These are phyloP conservation scores for Eulemur macaco DNA, from an alignment of 2,113 vertebrate species.

Conservation along the genomic window DNA sequence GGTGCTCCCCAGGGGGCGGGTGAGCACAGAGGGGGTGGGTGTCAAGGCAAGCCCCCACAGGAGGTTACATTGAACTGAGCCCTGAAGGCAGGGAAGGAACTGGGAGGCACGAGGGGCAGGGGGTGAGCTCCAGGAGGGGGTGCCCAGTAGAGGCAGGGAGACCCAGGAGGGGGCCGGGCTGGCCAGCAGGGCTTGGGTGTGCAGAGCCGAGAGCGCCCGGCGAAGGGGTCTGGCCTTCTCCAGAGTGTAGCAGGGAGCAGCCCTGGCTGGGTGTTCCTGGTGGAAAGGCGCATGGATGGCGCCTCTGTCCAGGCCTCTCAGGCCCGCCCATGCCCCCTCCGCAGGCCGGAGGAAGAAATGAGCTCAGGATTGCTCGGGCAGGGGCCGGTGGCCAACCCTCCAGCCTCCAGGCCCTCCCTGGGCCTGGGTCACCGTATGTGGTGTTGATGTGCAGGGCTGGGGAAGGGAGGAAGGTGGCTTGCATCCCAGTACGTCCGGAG, in stretches of 20 bases:
- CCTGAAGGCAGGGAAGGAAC: neutral
- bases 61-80: neutral
- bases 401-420: neutral
- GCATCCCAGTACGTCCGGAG: neutral
- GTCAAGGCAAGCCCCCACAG: neutral
- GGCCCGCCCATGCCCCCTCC: neutral
- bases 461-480: neutral
- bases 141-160: neutral
- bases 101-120: neutral
- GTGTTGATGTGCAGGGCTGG: neutral
- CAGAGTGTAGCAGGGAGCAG: neutral
- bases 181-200: too few relatives aligned
- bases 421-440: too few relatives aligned
- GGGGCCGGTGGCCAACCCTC: neutral
- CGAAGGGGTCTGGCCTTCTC: neutral
- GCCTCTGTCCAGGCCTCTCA: rapidly evolving
- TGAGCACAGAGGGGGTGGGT: neutral
- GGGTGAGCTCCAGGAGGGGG: neutral
- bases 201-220: neutral
- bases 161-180: neutral
- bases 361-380: rapidly evolving
- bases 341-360: neutral
- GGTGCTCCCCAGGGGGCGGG: neutral
- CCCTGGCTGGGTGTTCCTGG: neutral
- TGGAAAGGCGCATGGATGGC: too few relatives aligned